Evolutionary conservation across 1,140 invertebrate genomes (phyloP).

Genomic region (Lysiphlebus fabarum): DNA sequence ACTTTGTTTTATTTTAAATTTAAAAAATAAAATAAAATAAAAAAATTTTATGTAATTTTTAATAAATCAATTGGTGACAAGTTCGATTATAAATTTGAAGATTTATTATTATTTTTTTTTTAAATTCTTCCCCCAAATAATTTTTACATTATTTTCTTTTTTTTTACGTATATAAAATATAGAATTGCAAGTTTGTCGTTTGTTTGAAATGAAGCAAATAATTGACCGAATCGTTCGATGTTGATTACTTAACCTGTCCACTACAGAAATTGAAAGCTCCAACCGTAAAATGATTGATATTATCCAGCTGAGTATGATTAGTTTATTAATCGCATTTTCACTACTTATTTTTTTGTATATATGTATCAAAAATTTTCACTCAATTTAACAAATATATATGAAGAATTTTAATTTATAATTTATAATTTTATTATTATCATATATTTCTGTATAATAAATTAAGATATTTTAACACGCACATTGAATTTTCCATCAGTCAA

Average conservation of each 20-base stretch:
- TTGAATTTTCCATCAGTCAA: conserved; percentile 7
- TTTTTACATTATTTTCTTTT: conserved; percentile 2
- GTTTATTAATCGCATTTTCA: conserved; percentile 47
- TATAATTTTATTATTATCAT: too few species aligned
- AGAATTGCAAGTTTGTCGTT: background rate
- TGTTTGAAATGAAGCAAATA: conserved; percentile 40
- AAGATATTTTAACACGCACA: too few species aligned
- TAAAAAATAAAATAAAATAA: too few species aligned
- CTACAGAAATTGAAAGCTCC: conserved; percentile 35
- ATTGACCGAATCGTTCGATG: conserved; percentile 25
- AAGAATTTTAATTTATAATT: conserved; percentile 2
- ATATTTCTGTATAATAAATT: too few species aligned
- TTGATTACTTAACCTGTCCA: conserved; percentile 43
- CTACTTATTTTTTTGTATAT: conserved; percentile 22
- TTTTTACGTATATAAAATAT: conserved; percentile 15
- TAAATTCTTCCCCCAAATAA: too few species aligned
- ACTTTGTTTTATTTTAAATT: too few species aligned
- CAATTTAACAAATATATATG: conserved; percentile 16
- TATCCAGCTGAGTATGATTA: conserved; percentile 43
- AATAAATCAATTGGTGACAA: too few species aligned
- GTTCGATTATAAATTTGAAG: too few species aligned
- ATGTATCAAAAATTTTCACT: conserved; percentile 8
- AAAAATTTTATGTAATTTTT: too few species aligned
- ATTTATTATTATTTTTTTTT: too few species aligned
- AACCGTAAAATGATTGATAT: conserved; percentile 46